phyloP scores from a whole-genome alignment of 1,140 invertebrate species.

The Agrypnia vestita region DNA sequence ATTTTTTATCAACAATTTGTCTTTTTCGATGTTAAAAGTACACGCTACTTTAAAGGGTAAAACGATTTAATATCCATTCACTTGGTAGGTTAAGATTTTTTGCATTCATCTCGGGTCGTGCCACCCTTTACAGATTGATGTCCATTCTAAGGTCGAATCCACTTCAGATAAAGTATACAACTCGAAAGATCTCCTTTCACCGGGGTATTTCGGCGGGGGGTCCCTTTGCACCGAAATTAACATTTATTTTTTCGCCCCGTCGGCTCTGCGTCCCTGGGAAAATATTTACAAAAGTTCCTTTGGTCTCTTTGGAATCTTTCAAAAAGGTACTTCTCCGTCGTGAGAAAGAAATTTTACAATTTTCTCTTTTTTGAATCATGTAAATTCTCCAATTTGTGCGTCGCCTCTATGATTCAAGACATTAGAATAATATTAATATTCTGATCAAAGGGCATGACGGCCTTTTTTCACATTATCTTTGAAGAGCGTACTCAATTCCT shows the following conservation, averaged over 20 bases:
- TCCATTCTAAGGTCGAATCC: not conserved
- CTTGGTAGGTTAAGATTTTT: not conserved
- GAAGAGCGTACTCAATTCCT: too few species aligned
- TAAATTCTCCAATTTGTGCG: conserved; percentile 1
- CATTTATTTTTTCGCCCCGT: conserved; percentile 14
- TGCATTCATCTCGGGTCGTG: not conserved
- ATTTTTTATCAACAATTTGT: too few species aligned
- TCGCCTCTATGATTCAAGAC: not conserved
- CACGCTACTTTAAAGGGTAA: too few species aligned
- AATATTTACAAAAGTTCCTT: conserved; percentile 38
- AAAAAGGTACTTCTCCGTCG: not conserved
- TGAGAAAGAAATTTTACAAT: not conserved
- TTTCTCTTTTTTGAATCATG: not conserved
- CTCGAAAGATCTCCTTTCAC: conserved; percentile 2
- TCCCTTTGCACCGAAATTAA: conserved; percentile 30
- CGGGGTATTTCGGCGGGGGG: too few species aligned
- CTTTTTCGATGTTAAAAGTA: too few species aligned
- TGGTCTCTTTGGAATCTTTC: not conserved
- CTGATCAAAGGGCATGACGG: not conserved
- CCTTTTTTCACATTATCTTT: not conserved
- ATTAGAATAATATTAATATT: conserved; percentile 15
- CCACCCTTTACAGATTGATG: not conserved
- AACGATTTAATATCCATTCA: too few species aligned
- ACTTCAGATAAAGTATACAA: conserved; percentile 18
- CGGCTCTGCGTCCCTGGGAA: conserved; percentile 1